Percentiles rank a stretch among this genome's conserved stretches.
phyloP scores from a whole-genome alignment of 1,140 invertebrate genomes.

The Homarus americanus region DNA sequence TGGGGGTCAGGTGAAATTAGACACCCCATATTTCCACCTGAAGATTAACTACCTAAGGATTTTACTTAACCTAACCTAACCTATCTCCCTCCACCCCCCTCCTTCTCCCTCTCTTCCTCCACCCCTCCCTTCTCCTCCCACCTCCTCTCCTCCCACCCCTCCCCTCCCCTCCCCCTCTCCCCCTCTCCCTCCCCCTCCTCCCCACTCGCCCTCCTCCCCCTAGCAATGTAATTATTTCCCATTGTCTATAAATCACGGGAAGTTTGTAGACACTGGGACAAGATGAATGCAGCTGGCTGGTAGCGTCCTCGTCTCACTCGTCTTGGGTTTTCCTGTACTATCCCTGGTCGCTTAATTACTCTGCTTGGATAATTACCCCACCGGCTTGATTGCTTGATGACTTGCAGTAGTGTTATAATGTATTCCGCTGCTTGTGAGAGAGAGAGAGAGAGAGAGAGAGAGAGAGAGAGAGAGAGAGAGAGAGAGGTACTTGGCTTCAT shows the following conservation, averaged over 20 bases:
- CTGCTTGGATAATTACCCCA: not conserved
- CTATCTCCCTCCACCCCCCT: too few relatives aligned
- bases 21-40: too few relatives aligned
- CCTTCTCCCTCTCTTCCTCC: too few relatives aligned
- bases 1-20: too few relatives aligned
- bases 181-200: not conserved
- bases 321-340: too few relatives aligned
- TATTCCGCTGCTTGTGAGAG: not conserved
- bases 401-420: not conserved
- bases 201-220: not conserved
- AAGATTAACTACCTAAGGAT: too few relatives aligned
- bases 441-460: not conserved
- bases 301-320: too few relatives aligned
- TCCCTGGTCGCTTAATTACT: not conserved
- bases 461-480: slow-evolving; percentile 19
- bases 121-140: not conserved
- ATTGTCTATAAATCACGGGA: slow-evolving; percentile 27
- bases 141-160: not conserved
- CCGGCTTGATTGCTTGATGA: not conserved
- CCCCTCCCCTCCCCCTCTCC: not conserved
- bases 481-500: not conserved
- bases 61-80: too few relatives aligned
- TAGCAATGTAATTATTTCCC: slow-evolving; percentile 35
- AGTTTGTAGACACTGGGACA: slow-evolving; percentile 34
- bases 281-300: slow-evolving; percentile 52